These are phyloP conservation scores for Dryocosmus kuriphilus DNA, from an alignment of 2,888 invertebrate species.

Conservation along the genomic window DNA sequence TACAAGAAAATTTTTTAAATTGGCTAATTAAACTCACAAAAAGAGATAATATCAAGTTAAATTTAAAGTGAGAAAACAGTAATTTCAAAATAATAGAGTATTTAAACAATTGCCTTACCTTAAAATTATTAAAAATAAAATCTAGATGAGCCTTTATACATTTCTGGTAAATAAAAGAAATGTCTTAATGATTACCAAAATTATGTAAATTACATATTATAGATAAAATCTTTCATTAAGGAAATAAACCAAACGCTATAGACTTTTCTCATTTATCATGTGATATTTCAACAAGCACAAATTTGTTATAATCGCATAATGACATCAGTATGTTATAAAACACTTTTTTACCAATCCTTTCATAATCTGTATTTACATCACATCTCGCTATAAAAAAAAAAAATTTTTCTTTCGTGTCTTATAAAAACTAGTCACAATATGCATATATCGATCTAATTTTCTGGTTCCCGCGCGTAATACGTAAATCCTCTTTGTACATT, in stretches of 20 bases:
- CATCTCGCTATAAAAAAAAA: conserved; percentile 1
- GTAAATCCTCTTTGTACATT: not conserved
- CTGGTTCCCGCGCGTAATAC: not conserved
- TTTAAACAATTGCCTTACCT: too few species aligned
- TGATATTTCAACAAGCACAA: not conserved
- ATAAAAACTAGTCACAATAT: not conserved
- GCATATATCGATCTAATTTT: not conserved
- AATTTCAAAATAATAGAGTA: too few species aligned
- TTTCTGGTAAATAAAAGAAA: not conserved
- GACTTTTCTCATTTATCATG: not conserved
- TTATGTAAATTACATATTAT: not conserved
- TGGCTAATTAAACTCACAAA: too few species aligned
- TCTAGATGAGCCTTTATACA: not conserved
- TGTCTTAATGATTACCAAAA: not conserved
- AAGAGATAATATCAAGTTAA: too few species aligned
- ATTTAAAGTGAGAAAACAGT: too few species aligned
- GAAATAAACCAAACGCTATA: not conserved
- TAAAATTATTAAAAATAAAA: not conserved
- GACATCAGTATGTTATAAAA: conserved; percentile 3
- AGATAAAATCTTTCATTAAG: not conserved
- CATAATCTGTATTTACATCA: conserved; percentile 1
- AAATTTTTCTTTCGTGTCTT: not conserved
- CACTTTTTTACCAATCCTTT: conserved; percentile 11
- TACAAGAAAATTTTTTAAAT: too few species aligned
- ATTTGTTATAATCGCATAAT: not conserved